A percentile compares a stretch with the other conserved stretches of the same genome.
Evolutionary conservation across 1,140 invertebrate species (phyloP).

Genomic region (Eumaeus atala): DNA sequence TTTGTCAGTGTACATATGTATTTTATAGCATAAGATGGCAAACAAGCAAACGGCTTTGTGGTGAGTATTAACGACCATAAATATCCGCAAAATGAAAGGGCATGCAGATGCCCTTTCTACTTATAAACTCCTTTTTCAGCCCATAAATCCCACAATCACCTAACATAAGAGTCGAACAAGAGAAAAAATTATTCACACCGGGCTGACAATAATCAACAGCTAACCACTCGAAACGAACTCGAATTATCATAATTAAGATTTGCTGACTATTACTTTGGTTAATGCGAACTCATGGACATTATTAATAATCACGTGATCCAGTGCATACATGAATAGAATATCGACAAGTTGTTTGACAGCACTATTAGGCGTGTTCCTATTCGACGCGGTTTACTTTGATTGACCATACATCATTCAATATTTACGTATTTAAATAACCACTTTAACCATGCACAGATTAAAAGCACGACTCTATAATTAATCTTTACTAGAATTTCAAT

Average conservation of each 20-base stretch:
- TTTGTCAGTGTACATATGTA: too few relatives aligned
- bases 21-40: too few relatives aligned
- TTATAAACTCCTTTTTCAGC: too few relatives aligned
- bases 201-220: too few relatives aligned
- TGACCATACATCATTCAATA: conserved; percentile 48
- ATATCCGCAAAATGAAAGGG: too few relatives aligned
- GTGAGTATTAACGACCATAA: too few relatives aligned
- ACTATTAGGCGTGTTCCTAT: conserved; percentile 42
- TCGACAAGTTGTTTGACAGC: conserved; percentile 47
- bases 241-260: conserved; percentile 7
- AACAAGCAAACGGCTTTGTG: too few relatives aligned
- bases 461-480: conserved; percentile 43
- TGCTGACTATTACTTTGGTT: conserved; percentile 11
- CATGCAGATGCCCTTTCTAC: too few relatives aligned
- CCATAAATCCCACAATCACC: too few relatives aligned
- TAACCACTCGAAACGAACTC: too few relatives aligned
- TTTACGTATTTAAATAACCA: conserved; percentile 39
- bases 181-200: too few relatives aligned
- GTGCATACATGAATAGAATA: conserved; percentile 21
- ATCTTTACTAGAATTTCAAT: conserved; percentile 45
- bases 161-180: too few relatives aligned
- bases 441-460: conserved; percentile 49
- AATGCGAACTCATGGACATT: conserved; percentile 10
- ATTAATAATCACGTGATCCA: conserved; percentile 13
- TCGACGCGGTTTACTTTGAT: conserved; percentile 39